These are phyloP conservation scores for Scortum barcoo DNA, from an alignment of 2,113 vertebrate species.

Conservation along the genomic window DNA sequence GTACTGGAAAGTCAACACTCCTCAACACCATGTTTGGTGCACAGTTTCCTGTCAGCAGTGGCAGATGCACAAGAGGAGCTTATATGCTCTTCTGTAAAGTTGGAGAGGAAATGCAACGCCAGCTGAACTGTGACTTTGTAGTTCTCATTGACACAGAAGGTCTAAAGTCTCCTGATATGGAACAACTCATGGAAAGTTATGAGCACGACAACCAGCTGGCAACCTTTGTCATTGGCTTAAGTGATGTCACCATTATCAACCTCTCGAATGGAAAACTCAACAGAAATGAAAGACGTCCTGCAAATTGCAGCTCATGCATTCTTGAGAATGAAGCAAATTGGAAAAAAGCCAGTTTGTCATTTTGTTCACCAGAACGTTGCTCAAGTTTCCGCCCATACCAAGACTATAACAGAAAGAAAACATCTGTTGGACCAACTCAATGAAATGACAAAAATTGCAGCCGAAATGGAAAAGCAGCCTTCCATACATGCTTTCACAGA, in stretches of 20 bases:
- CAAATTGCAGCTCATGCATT: slow-evolving; percentile 74
- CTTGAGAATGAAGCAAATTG: slow-evolving; percentile 75
- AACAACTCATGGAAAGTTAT: slow-evolving; percentile 60
- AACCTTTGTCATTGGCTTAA: slow-evolving; percentile 85
- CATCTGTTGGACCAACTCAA: slow-evolving; percentile 75
- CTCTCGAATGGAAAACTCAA: slow-evolving; percentile 68
- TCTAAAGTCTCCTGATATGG: slow-evolving; percentile 61
- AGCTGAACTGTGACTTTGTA: slow-evolving; percentile 77
- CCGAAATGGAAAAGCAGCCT: slow-evolving; percentile 76
- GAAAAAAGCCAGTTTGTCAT: slow-evolving; percentile 82
- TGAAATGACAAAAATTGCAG: slow-evolving; percentile 75
- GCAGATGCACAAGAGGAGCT: slow-evolving; percentile 83
- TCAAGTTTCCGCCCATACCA: slow-evolving; percentile 73
- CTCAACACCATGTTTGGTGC: slow-evolving; percentile 90
- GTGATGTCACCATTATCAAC: slow-evolving; percentile 84
- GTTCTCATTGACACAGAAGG: slow-evolving; percentile 78
- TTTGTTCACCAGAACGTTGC: slow-evolving; percentile 83
- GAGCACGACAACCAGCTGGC: slow-evolving; percentile 85
- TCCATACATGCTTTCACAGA: slow-evolving; percentile 63
- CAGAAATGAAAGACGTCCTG: slow-evolving; percentile 73
- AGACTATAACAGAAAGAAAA: slow-evolving; percentile 72
- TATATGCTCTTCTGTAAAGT: slow-evolving; percentile 75
- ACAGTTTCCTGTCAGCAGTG: slow-evolving; percentile 84
- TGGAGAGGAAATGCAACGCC: slow-evolving; percentile 45
- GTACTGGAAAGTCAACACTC: slow-evolving; percentile 84